Percentiles rank a stretch among this genome's conserved stretches.
Evolutionary conservation across 23 tunicate genomes (phyloP).

Genomic region (Halocynthia aurantium): DNA sequence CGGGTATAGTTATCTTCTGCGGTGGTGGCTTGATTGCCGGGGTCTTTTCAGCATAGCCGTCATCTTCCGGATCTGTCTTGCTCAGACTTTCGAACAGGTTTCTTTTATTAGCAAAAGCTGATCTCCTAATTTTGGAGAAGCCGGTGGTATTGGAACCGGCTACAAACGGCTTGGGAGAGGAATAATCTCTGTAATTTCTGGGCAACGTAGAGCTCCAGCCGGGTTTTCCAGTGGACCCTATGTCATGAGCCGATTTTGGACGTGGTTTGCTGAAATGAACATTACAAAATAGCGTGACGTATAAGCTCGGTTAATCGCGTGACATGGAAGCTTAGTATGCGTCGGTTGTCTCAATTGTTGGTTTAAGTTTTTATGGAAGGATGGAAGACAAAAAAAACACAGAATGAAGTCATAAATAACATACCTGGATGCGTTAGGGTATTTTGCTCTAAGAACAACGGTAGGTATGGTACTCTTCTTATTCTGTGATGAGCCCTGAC

Average conservation of each 20-base stretch:
- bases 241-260: conserved; percentile 70
- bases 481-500: no score
- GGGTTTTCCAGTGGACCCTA: background rate
- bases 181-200: conserved; percentile 47
- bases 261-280: background rate
- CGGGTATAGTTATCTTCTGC: background rate
- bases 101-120: conserved; percentile 62
- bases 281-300: no score
- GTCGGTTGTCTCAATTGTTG: no score
- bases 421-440: no score
- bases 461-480: no score
- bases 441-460: no score
- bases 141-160: conserved; percentile 3
- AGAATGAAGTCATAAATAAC: no score
- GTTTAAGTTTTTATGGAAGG: no score
- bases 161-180: conserved; percentile 46
- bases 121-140: conserved; percentile 45
- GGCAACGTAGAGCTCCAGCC: conserved; percentile 40
- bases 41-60: background rate
- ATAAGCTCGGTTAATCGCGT: no score
- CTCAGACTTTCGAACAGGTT: conserved; percentile 73
- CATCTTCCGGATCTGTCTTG: conserved; percentile 6
- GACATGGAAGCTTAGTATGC: no score
- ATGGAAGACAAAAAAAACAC: no score
- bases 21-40: background rate